Conservation (phyloP, 2,797 vertebrate species). For the Varecia variegata region DNA sequence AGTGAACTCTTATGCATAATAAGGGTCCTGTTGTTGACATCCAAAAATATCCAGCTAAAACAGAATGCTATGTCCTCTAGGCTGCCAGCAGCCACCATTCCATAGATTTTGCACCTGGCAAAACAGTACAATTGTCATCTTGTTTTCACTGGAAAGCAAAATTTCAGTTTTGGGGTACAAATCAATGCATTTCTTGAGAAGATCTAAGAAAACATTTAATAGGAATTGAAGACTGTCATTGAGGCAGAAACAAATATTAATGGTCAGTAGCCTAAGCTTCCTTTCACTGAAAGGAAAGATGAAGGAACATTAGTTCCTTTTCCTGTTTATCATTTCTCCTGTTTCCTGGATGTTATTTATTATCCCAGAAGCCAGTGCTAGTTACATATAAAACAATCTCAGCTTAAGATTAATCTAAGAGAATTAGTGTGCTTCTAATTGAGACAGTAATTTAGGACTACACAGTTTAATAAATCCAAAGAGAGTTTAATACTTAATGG, state of each 20-base stretch:
- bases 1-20: background rate
- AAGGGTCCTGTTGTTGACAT: background rate
- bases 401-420: background rate
- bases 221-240: background rate
- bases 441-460: background rate
- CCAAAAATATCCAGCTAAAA: background rate
- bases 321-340: background rate
- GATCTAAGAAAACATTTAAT: background rate
- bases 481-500: background rate
- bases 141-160: background rate
- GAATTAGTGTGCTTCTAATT: background rate
- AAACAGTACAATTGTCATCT: background rate
- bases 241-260: background rate
- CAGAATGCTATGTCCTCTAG: background rate
- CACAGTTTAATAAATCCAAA: background rate
- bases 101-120: background rate
- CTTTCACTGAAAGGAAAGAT: background rate
- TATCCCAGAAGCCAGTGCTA: background rate
- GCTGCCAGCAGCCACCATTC: background rate
- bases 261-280: background rate
- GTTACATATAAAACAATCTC: background rate
- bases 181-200: background rate
- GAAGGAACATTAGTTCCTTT: background rate
- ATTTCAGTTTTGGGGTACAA: background rate
- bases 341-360: background rate